Percentiles rank a stretch among this genome's conserved stretches.
Conservation (phyloP, 2,888 invertebrate species). For the Andricus curvator region DNA sequence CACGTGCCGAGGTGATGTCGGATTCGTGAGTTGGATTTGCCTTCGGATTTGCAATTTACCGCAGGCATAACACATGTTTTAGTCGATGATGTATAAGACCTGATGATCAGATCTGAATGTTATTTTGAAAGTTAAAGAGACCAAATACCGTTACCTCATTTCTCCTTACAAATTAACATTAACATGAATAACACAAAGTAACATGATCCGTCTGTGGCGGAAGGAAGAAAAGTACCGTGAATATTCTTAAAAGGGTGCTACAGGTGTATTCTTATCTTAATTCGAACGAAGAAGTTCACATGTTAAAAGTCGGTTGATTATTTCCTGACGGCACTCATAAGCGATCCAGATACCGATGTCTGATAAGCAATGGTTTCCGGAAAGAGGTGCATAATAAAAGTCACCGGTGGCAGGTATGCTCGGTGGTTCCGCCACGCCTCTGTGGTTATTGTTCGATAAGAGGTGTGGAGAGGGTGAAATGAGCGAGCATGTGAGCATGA, state of each 20-base stretch:
- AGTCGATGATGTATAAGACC: neutral
- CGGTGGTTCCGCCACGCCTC: slow-evolving; percentile 26
- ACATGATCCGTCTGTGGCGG: neutral
- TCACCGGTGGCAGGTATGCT: slow-evolving; percentile 1
- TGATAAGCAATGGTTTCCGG: slow-evolving; percentile 26
- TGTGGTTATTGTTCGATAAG: slow-evolving; percentile 21
- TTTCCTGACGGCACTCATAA: slow-evolving; percentile 30
- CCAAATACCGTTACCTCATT: neutral
- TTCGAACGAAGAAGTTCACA: slow-evolving; percentile 12
- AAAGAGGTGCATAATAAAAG: slow-evolving; percentile 33
- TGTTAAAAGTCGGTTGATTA: slow-evolving; percentile 1
- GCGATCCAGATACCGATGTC: slow-evolving; percentile 7
- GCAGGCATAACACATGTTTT: neutral
- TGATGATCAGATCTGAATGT: neutral
- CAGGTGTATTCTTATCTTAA: slow-evolving; percentile 21
- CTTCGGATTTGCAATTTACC: neutral
- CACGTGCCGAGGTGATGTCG: slow-evolving; percentile 25
- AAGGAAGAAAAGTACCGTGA: neutral
- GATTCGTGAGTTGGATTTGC: slow-evolving; percentile 11
- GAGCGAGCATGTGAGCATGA: slow-evolving; percentile 26
- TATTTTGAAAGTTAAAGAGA: neutral
- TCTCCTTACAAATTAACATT: neutral
- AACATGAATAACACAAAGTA: neutral
- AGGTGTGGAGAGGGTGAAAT: slow-evolving; percentile 35
- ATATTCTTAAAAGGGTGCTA: neutral